A percentile compares a stretch with the other conserved stretches of the same genome.
phyloP scores from a whole-genome alignment of 2,113 vertebrate genomes.

The Urocynchramus pylzowi region DNA sequence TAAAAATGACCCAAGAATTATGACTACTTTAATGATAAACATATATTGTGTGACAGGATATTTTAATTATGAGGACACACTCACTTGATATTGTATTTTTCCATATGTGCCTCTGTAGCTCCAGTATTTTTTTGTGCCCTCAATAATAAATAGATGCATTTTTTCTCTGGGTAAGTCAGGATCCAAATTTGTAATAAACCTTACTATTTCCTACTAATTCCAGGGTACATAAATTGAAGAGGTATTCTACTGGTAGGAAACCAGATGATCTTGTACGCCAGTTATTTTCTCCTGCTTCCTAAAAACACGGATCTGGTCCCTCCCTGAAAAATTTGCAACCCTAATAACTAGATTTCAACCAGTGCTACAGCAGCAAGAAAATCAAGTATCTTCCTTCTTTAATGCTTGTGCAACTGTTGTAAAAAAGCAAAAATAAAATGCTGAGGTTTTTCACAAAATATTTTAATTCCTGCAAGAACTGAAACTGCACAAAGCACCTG shows the following conservation, averaged over 20 bases:
- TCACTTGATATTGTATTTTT: neutral
- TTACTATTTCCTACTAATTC: neutral
- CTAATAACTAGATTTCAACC: neutral
- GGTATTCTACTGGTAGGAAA: slow-evolving; percentile 6
- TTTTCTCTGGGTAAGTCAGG: neutral
- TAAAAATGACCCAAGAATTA: neutral
- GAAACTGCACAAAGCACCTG: neutral
- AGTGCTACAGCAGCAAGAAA: neutral
- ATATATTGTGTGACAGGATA: neutral
- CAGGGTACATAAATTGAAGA: neutral
- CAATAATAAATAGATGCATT: neutral
- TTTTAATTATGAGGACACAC: neutral
- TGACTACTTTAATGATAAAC: neutral
- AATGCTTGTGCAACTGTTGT: neutral
- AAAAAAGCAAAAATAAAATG: neutral
- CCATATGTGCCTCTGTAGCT: neutral
- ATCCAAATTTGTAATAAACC: neutral
- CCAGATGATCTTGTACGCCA: slow-evolving; percentile 18
- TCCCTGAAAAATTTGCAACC: neutral
- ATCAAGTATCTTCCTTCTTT: neutral
- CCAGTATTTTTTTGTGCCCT: neutral
- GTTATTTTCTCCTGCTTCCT: slow-evolving; percentile 47
- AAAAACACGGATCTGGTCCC: neutral
- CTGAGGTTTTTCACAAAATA: neutral
- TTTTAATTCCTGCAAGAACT: neutral